A percentile compares a stretch with the other conserved stretches of the same genome.
Conservation (phyloP, 1,140 invertebrate species). For the Diachasma alloeum region DNA sequence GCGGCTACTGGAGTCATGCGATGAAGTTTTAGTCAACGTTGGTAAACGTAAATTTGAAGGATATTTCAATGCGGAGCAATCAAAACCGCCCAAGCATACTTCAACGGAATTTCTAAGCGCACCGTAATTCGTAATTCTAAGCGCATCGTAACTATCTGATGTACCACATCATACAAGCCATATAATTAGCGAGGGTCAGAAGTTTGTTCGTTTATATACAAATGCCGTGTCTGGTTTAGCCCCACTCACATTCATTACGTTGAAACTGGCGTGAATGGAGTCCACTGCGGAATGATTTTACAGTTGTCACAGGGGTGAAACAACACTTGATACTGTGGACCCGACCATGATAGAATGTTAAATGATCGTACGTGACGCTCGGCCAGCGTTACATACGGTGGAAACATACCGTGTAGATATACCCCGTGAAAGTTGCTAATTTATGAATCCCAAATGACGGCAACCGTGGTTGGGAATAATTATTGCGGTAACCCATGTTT, state of each 20-base stretch:
- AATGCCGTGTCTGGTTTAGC: neutral
- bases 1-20: too few relatives aligned
- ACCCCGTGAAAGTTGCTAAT: conserved; percentile 12
- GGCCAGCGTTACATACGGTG: neutral
- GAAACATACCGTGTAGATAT: neutral
- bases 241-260: conserved; percentile 18
- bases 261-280: conserved; percentile 24
- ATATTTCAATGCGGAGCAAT: too few relatives aligned
- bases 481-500: conserved; percentile 12
- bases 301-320: conserved; percentile 14
- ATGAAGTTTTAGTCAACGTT: too few relatives aligned
- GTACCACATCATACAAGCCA: neutral
- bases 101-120: neutral
- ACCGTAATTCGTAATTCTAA: too few relatives aligned
- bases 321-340: conserved; percentile 3
- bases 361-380: conserved; percentile 19
- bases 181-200: conserved; percentile 29
- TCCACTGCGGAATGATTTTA: conserved; percentile 29
- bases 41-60: too few relatives aligned
- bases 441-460: conserved; percentile 21
- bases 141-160: neutral
- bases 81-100: neutral
- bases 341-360: conserved; percentile 13
- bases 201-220: neutral
- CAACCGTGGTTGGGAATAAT: conserved; percentile 5